Evolutionary conservation across 2,888 invertebrate genomes (phyloP), one percentile per base, ranked within the genome.

Genomic region (Quadroppia sp.): DNA sequence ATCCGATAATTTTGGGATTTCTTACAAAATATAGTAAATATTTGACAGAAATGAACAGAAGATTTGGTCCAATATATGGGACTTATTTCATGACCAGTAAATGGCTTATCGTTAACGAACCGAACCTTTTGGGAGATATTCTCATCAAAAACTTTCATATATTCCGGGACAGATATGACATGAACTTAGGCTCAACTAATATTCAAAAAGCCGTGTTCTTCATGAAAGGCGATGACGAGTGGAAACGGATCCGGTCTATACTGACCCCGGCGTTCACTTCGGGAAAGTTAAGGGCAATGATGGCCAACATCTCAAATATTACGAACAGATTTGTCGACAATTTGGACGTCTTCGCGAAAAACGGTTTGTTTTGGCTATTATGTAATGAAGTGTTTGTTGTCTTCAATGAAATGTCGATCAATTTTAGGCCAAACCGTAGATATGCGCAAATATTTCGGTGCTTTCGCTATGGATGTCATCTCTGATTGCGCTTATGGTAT

Each of bases 381-480:
- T 53, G n/a, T 53, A 30, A 56, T 28, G 1, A 11, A 30, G 15
- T 45, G 15, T 45, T 56, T 53, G 15, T 30, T 56, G 13, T 17
- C 2, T 48, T 53, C 17, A 28, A 30, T 25, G 61, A 1, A 36
- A 7, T 11, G 72, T 4, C 17, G n/a, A n/a, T n/a, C 20, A 20
- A 20, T 17, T 56, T 56, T 56, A 69, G 69, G 45, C 17, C 17
- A 28, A 45, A 30, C 25, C 2, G 32, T 74, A 1, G 71, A 74
- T 61, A 70, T 71, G 56, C 70, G 71, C 32, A 53, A 50, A 40
- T 17, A 74, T 61, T 23, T 70, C 28, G 70, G 74, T 30, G 71
- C 64, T 15, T 74, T 74, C 11, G 70, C 74, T 40, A 71, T 74
- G 74, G 74, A 74, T 61, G 74, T 74, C 20, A 71, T 74, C 56